A percentile compares a stretch with the other conserved stretches of the same genome.
Evolutionary conservation across 2,113 vertebrate genomes (phyloP).

Genomic region (Electrona antarctica): DNA sequence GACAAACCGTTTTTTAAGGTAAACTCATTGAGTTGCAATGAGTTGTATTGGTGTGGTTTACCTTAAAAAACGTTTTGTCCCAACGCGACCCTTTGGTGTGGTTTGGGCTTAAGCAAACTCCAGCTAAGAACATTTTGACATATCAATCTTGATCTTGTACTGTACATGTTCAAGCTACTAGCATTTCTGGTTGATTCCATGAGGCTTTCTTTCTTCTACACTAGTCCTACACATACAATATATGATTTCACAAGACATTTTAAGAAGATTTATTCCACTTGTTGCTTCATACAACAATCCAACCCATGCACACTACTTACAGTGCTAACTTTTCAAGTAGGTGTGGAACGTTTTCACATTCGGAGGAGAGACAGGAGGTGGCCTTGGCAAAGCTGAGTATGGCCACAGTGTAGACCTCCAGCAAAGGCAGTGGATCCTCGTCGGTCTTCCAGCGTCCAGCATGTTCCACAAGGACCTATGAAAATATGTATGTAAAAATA

Average conservation of each 20-base stretch:
- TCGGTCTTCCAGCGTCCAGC: slow-evolving; percentile 95
- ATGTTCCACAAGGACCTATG: slow-evolving; percentile 94
- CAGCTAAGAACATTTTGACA: neutral
- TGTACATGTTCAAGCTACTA: neutral
- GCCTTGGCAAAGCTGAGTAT: slow-evolving; percentile 94
- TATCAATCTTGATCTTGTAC: neutral
- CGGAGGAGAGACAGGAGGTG: slow-evolving; percentile 89
- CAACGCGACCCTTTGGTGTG: no score
- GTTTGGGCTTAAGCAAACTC: neutral
- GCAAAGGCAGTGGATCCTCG: slow-evolving; percentile 91
- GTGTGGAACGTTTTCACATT: slow-evolving; percentile 96
- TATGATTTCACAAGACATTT: no score
- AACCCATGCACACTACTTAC: slow-evolving; percentile 77
- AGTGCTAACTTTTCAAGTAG: slow-evolving; percentile 97
- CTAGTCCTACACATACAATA: no score
- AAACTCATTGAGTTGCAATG: no score
- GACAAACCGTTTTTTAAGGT: no score
- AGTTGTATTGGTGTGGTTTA: no score
- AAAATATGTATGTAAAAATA: slow-evolving; percentile 15
- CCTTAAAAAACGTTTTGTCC: no score
- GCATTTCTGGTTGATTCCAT: no score
- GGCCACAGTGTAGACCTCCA: slow-evolving; percentile 95
- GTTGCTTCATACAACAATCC: neutral
- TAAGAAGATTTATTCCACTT: neutral
- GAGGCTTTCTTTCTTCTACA: no score